Evolutionary conservation across 2,888 invertebrate genomes (phyloP), one percentile per base, ranked within the genome.

Genomic region (Patella depressa): DNA sequence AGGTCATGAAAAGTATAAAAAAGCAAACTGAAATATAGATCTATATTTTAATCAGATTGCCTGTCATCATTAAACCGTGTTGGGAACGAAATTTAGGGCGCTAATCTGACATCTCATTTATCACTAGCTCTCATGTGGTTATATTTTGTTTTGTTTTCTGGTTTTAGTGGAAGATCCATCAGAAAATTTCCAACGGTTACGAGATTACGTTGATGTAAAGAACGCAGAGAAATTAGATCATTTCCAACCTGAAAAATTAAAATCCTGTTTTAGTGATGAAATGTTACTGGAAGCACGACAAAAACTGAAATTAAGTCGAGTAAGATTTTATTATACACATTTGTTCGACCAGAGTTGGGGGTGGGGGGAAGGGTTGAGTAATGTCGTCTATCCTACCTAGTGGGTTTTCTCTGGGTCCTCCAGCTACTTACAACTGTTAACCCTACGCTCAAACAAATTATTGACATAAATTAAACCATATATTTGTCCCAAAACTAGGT

Each of bases 151-250:
- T 14, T 71, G 2, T 76, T 53, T 84, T 57, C 81, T 79, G 78
- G 82, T 85, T 93, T 93, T 94, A 93, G 98, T 98, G 53, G 99
- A 99, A 92, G 98, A 97, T 92, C 98, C 99, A 0, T 98, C 98
- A 0, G 95, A 95, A 81, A 95, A 95, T 77, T 99, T 98, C 89
- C 96, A 96, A 90, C 94, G 95, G 78, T 93, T 99, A 82, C 94
- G 99, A 84, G 98, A 99, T 92, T 97, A 94, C 91, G 95, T 98
- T 0, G 98, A 98, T 83, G 94, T 94, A 5, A 93, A 93, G 79
- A 94, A 96, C 87, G 96, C 97, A 88, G 92, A 93, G 85, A 92
- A 93, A 15, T 92, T 98, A 59, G 93, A 94, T n/a, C 94, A 94
- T 75, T 98, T 95, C 88, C 92, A 94, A 65, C 92, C 93, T 14